Percentiles rank a stretch among this genome's conserved stretches.
Evolutionary conservation across 2,797 vertebrate species (phyloP).

Genomic region (Numenius phaeopus): DNA sequence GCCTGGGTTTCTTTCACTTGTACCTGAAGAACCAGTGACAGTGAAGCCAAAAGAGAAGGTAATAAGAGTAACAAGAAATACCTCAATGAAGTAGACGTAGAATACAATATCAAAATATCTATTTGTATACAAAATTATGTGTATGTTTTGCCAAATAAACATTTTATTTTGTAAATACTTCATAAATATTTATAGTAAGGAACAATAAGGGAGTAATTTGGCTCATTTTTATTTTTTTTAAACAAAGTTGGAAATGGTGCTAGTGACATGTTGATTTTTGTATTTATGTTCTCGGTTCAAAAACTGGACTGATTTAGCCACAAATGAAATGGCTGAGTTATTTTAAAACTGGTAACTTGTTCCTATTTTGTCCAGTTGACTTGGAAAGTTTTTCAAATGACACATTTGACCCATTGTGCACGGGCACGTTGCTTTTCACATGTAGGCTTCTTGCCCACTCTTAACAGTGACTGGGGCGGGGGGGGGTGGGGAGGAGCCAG

Average conservation of each 20-base stretch:
- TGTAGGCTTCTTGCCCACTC: not conserved
- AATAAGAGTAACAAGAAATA: not conserved
- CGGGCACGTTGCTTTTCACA: not conserved
- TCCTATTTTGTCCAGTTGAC: not conserved
- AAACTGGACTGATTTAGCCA: not conserved
- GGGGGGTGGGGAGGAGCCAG: too few relatives aligned
- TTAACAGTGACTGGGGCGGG: not conserved
- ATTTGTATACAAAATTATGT: not conserved
- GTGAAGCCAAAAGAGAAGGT: slow-evolving; percentile 79
- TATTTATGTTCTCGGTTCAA: not conserved
- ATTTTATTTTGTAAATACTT: not conserved
- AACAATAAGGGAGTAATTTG: not conserved
- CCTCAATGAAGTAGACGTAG: not conserved
- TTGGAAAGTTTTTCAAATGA: not conserved
- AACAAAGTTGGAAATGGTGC: not conserved
- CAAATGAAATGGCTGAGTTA: not conserved
- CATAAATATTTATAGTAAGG: not conserved
- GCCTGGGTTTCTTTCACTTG: slow-evolving; percentile 59
- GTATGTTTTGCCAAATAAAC: not conserved
- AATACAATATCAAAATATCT: rapidly evolving
- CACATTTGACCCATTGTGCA: not conserved
- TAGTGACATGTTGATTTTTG: not conserved
- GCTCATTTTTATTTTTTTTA: not conserved
- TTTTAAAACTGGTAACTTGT: not conserved
- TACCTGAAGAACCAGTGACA: slow-evolving; percentile 28